phyloP scores from a whole-genome alignment of 2,797 vertebrate species.

The Chaunax sp. region DNA sequence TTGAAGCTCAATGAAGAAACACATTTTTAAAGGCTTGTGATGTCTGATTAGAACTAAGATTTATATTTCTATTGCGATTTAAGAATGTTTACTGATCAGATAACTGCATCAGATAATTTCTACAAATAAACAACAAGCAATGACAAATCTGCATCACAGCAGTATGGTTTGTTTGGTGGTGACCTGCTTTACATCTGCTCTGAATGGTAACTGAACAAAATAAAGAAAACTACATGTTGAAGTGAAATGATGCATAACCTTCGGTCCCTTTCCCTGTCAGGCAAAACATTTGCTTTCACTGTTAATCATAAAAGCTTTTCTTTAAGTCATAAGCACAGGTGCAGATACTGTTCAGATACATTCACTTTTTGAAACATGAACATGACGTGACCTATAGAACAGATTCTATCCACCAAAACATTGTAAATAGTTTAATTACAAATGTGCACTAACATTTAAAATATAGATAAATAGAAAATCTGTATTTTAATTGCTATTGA shows the following conservation, averaged over 20 bases:
- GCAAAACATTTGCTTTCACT: conserved; percentile 41
- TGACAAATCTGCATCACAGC: conserved; percentile 35
- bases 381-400: conserved; percentile 6
- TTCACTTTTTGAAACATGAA: conserved; percentile 33
- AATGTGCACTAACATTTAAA: conserved; percentile 4
- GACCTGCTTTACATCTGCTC: conserved; percentile 46
- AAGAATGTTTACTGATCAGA: conserved; percentile 41
- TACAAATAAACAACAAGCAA: conserved; percentile 48
- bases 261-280: conserved; percentile 49
- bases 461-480: background rate
- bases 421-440: conserved; percentile 16
- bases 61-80: conserved; percentile 45
- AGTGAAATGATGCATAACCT: conserved; percentile 47
- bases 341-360: conserved; percentile 30
- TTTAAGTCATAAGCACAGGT: conserved; percentile 38
- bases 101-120: conserved; percentile 19
- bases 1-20: background rate
- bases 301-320: conserved; percentile 37
- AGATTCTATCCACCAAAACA: conserved; percentile 22
- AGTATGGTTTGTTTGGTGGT: conserved; percentile 48
- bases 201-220: conserved; percentile 37
- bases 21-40: conserved; percentile 9
- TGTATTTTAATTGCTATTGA: conserved; percentile 12
- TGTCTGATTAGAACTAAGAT: conserved; percentile 26
- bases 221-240: conserved; percentile 46